Percentiles rank a stretch among this genome's conserved stretches.
Conservation (phyloP, 64 coral and sea anemone species). For the Cladopsammia gracilis region DNA sequence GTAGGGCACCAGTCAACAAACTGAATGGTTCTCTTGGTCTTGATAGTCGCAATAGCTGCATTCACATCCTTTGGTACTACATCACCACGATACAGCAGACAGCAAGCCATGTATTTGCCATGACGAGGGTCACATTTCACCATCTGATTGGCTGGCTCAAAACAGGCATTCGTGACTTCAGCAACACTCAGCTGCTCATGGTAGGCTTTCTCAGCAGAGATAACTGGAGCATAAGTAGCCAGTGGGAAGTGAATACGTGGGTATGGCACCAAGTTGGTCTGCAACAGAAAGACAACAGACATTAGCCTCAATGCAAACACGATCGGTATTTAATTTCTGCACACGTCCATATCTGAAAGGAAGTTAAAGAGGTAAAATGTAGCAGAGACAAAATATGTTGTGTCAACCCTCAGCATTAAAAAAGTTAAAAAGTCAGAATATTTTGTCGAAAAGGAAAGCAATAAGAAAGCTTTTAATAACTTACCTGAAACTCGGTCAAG, state of each 20-base stretch:
- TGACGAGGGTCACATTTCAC: conserved; percentile 53
- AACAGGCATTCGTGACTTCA: conserved; percentile 35
- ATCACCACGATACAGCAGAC: conserved; percentile 42
- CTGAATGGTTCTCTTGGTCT: conserved; percentile 65
- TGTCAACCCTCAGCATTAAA: too few species aligned
- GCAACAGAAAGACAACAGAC: neutral
- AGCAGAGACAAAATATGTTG: too few species aligned
- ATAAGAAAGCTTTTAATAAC: neutral
- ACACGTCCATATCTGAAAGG: too few species aligned
- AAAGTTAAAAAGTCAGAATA: too few species aligned
- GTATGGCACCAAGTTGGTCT: conserved; percentile 39
- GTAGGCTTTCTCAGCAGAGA: conserved; percentile 46
- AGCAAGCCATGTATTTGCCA: conserved; percentile 53
- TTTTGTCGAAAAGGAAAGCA: neutral
- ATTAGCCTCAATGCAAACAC: too few species aligned
- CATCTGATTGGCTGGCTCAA: conserved; percentile 64
- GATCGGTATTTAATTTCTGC: too few species aligned
- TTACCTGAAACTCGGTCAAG: conserved; percentile 25
- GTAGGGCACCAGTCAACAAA: conserved; percentile 57
- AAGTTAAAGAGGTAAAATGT: too few species aligned
- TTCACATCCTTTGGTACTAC: conserved; percentile 47
- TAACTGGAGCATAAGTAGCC: conserved; percentile 49
- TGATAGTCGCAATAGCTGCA: conserved; percentile 44
- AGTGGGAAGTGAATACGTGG: conserved; percentile 49
- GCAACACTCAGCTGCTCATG: conserved; percentile 46